A percentile compares a stretch with the other conserved stretches of the same genome.
phyloP scores from a whole-genome alignment of 2,797 vertebrate species.

The Psittacula derbiana region DNA sequence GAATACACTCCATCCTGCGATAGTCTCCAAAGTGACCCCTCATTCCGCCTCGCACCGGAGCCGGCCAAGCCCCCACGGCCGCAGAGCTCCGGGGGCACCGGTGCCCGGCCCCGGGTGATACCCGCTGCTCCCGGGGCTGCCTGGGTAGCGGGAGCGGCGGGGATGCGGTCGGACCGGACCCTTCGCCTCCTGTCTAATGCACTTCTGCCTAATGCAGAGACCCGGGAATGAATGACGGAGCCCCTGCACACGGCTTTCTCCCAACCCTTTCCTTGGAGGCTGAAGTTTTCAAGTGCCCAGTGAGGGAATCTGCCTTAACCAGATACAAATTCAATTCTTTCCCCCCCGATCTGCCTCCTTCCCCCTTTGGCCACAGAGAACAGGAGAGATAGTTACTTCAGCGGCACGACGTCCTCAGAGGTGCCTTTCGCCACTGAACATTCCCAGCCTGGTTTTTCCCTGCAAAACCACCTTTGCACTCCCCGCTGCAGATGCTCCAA shows the following conservation, averaged over 20 bases:
- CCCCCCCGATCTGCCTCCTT: rapidly evolving
- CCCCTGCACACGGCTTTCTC: not conserved
- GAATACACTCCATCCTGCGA: conserved; percentile 42
- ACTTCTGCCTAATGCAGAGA: not conserved
- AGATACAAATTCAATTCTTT: not conserved
- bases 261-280: not conserved
- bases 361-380: not conserved
- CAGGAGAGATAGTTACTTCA: not conserved
- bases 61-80: not conserved
- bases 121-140: not conserved
- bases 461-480: not conserved
- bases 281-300: not conserved
- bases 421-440: not conserved
- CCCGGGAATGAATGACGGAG: not conserved
- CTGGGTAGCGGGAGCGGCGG: not conserved
- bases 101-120: not conserved
- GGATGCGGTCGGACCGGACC: not conserved
- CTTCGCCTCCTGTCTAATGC: not conserved
- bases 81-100: not conserved
- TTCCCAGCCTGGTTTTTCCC: not conserved
- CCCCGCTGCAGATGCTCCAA: not conserved
- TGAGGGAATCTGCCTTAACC: not conserved
- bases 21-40: conserved; percentile 71
- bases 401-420: not conserved
- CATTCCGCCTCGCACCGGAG: not conserved